A percentile compares a stretch with the other conserved stretches of the same genome.
Conservation (phyloP, 2,888 invertebrate species). For the Trichogramma dendrolimi region DNA sequence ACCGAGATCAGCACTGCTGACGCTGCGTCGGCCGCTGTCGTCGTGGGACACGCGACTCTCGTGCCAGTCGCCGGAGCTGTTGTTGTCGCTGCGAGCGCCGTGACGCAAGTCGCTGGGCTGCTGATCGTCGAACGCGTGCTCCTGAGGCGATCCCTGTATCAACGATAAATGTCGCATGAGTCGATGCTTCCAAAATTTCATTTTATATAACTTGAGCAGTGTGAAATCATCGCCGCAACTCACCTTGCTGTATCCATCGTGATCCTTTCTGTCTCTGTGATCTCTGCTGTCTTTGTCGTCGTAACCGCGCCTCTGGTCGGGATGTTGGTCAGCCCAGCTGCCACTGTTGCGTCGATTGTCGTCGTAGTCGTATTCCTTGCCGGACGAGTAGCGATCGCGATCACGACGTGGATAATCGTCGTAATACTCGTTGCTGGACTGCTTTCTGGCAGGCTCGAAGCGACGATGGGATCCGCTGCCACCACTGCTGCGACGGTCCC, state of each 20-base stretch:
- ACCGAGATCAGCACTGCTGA: constrained; percentile 32
- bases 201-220: not conserved
- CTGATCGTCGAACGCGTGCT: constrained; percentile 42
- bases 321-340: constrained; percentile 20
- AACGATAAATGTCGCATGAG: not conserved
- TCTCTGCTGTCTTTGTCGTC: constrained; percentile 43
- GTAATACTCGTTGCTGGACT: constrained; percentile 35
- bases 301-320: constrained; percentile 40
- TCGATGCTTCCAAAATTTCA: not conserved
- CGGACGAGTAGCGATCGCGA: constrained; percentile 28
- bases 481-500: constrained; percentile 23
- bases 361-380: constrained; percentile 48
- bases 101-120: not conserved
- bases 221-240: not conserved
- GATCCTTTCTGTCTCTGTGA: constrained; percentile 42
- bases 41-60: constrained; percentile 33
- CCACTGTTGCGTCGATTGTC: constrained; percentile 46
- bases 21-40: constrained; percentile 40
- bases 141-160: constrained; percentile 30
- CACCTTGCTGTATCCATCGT: constrained; percentile 50
- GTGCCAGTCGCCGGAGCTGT: constrained; percentile 29
- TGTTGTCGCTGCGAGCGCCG: not conserved
- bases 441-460: constrained; percentile 32
- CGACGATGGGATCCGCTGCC: not conserved
- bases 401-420: constrained; percentile 33